Evolutionary conservation across 2,888 invertebrate species (phyloP).

Genomic region (Anodontia alba): DNA sequence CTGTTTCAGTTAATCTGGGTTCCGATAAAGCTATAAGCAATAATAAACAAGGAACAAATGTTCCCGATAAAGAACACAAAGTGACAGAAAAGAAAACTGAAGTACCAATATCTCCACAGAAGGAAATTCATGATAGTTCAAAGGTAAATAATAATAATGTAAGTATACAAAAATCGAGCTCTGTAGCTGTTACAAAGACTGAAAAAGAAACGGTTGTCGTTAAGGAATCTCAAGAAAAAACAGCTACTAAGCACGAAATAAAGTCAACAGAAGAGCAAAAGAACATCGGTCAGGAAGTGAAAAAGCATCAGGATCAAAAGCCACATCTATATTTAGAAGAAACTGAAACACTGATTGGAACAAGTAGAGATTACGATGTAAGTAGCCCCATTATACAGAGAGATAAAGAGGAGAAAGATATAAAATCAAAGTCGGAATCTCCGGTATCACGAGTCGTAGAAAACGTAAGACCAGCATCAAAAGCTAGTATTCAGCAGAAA

Average conservation of each 20-base stretch:
- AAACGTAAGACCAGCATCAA: background rate
- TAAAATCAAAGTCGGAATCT: background rate
- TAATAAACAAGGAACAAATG: background rate
- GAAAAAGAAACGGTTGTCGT: background rate
- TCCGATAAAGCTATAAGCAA: background rate
- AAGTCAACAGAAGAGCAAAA: background rate
- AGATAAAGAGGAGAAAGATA: background rate
- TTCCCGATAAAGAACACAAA: background rate
- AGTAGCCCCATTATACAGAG: background rate
- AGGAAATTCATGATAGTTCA: too few species aligned
- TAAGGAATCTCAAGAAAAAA: background rate
- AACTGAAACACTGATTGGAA: constrained; percentile 7
- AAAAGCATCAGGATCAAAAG: background rate
- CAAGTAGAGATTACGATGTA: constrained; percentile 10
- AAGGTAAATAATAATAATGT: too few species aligned
- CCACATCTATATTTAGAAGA: constrained; percentile 4
- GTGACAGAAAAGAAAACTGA: background rate
- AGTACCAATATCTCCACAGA: background rate
- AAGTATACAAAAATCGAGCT: too few species aligned
- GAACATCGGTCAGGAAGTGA: background rate
- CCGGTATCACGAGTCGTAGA: background rate
- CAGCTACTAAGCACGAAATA: background rate
- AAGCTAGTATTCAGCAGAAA: background rate
- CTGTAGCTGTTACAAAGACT: too few species aligned
- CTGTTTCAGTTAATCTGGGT: background rate